A percentile compares a stretch with the other conserved stretches of the same genome.
These are phyloP conservation scores for Zoanthus sociatus DNA, from an alignment of 92 coral and sea anemone genomes.

Conservation along the genomic window DNA sequence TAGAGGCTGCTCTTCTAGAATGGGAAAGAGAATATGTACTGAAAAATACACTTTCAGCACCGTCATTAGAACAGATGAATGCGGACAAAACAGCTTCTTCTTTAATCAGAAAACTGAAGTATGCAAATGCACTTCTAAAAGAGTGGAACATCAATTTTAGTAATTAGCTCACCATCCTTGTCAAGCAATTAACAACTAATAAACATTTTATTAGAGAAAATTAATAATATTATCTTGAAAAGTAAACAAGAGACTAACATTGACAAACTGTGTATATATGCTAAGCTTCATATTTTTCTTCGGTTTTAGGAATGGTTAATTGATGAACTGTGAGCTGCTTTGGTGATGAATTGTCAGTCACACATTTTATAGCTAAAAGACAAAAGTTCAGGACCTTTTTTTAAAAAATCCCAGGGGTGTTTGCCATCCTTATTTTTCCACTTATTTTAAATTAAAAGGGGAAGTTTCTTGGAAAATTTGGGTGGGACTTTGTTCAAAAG, in stretches of 20 bases:
- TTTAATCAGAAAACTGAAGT: constrained; percentile 20
- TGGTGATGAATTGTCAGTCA: not conserved
- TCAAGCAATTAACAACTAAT: not conserved
- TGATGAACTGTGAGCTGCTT: constrained; percentile 1
- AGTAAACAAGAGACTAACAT: not conserved
- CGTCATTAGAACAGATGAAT: constrained; percentile 46
- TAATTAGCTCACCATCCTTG: not conserved
- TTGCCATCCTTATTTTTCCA: not conserved
- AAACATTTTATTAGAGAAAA: not conserved
- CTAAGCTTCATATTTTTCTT: not conserved
- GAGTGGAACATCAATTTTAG: constrained; percentile 30
- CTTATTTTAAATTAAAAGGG: too few species aligned
- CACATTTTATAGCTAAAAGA: not conserved
- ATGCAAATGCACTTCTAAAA: constrained; percentile 12
- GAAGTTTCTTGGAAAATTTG: too few species aligned
- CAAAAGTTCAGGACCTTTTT: not conserved
- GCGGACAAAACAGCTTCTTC: constrained; percentile 38
- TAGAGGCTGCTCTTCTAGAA: constrained; percentile 35
- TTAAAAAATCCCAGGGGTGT: not conserved
- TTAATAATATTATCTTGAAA: not conserved
- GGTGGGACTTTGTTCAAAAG: too few species aligned
- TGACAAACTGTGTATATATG: not conserved
- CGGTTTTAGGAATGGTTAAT: not conserved
- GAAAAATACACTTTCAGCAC: constrained; percentile 5
- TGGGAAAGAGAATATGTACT: constrained; percentile 48